These are phyloP conservation scores for Carlito syrichta DNA, from an alignment of 2,113 vertebrate genomes.

Conservation along the genomic window DNA sequence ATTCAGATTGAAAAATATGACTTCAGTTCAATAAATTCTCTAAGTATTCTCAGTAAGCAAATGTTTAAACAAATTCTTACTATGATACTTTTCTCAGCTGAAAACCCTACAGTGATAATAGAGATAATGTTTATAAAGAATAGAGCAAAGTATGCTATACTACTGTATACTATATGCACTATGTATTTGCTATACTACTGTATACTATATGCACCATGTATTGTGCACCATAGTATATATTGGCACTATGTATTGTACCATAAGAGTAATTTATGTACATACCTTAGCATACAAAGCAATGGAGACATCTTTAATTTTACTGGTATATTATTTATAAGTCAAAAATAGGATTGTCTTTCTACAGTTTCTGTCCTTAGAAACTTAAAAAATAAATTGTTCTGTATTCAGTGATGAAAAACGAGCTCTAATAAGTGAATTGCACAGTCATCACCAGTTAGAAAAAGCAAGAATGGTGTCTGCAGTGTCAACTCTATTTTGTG, in stretches of 20 bases:
- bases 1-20: neutral
- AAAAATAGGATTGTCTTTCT: neutral
- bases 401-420: neutral
- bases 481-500: neutral
- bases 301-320: neutral
- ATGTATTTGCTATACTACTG: neutral
- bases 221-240: neutral
- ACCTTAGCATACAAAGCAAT: neutral
- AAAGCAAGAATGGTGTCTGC: neutral
- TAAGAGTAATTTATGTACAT: neutral
- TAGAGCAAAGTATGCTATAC: neutral
- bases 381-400: constrained; percentile 3
- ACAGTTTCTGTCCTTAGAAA: neutral
- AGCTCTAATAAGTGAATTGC: constrained; percentile 3
- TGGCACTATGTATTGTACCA: neutral
- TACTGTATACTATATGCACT: neutral
- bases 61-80: neutral
- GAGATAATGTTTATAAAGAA: neutral
- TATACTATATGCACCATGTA: neutral
- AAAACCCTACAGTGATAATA: neutral
- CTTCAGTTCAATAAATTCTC: neutral
- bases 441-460: neutral
- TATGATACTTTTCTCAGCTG: neutral
- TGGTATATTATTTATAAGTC: neutral
- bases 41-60: neutral